These are phyloP conservation scores for Lagodon rhomboides DNA, from an alignment of 2,797 vertebrate genomes.

Conservation along the genomic window DNA sequence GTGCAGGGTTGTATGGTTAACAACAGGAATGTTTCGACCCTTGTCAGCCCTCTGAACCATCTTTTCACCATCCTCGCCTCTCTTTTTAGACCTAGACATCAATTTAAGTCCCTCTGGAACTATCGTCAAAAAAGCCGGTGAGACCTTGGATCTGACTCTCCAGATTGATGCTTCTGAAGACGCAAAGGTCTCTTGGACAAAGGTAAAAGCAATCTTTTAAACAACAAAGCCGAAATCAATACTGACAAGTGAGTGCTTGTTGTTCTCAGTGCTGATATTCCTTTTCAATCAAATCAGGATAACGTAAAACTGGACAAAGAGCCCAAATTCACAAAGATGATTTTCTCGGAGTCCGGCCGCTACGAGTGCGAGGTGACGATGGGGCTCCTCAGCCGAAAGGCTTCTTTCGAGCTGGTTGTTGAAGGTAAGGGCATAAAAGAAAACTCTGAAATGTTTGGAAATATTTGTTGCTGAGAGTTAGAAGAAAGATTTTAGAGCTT, in stretches of 20 bases:
- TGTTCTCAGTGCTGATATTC: conserved; percentile 18
- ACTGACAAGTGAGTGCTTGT: conserved; percentile 20
- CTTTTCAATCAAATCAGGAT: conserved; percentile 83
- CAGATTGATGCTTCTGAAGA: conserved; percentile 87
- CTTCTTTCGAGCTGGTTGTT: conserved; percentile 89
- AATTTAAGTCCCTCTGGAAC: conserved; percentile 88
- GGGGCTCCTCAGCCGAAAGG: conserved; percentile 86
- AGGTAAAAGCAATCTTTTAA: conserved; percentile 83
- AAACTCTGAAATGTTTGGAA: neutral
- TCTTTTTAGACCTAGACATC: conserved; percentile 91
- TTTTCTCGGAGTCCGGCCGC: conserved; percentile 90
- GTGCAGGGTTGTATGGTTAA: conserved; percentile 60
- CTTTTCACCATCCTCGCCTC: conserved; percentile 51
- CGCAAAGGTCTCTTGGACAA: conserved; percentile 90
- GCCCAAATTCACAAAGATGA: conserved; percentile 87
- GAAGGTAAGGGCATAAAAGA: conserved; percentile 87
- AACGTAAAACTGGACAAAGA: conserved; percentile 65
- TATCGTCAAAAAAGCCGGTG: conserved; percentile 87
- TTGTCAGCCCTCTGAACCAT: conserved; percentile 66
- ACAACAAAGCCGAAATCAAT: conserved; percentile 20
- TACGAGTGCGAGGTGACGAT: conserved; percentile 91
- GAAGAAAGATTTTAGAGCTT: neutral
- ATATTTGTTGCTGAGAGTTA: neutral
- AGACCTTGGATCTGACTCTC: conserved; percentile 86
- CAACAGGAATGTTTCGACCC: conserved; percentile 58